Base-by-base conservation (phyloP, 2,888 invertebrate genomes). In the Lycocerus yunnanus region DNA sequence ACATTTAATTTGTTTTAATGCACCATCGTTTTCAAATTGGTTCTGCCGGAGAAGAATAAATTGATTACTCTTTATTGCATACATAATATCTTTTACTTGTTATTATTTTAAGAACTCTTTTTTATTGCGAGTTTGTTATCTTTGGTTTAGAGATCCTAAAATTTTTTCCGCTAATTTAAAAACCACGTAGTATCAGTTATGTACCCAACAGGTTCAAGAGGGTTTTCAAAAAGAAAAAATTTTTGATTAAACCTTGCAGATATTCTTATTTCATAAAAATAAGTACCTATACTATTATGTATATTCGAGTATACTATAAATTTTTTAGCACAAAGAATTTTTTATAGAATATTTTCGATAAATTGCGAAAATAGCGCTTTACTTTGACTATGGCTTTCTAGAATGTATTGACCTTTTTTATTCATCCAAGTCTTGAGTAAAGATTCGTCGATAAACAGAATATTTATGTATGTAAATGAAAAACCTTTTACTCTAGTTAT, bases 1-100 rank as follows among this genome's bases (percentile, higher is more conserved):
- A 63, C 61, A 14, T 63, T 63, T 63, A 63, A 63, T 63, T 63
- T 18, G 61, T 63, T 63, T 63, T 63, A 63, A 63, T 63, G n/a
- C 18, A 2, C 43, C 43, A 43, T 43, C n/a, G n/a, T n/a, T n/a
- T 43, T 6, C n/a, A 43, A 43, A 43, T 43, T 43, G 43, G 5
- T 43, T 43, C 43, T 43, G n/a, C n/a, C 13, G n/a, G 43, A 43
- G n/a, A n/a, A n/a, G 43, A 43, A 43, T 43, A 43, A 43, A 43
- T 43, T 43, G n/a, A 43, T 43, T n/a, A n/a, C 43, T 43, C 6
- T n/a, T 43, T n/a, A 43, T 1, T 5, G n/a, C 5, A n/a, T 43
- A 27, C 9, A 18, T 18, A 3, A 18, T 20, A 20, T 20, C 20
- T 20, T 21, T 4, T 4, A 2, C 18, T 3, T 18, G 18, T 18